phyloP scores from a whole-genome alignment of 35 echinoderm and acorn worm species.

The Apostichopus californicus region DNA sequence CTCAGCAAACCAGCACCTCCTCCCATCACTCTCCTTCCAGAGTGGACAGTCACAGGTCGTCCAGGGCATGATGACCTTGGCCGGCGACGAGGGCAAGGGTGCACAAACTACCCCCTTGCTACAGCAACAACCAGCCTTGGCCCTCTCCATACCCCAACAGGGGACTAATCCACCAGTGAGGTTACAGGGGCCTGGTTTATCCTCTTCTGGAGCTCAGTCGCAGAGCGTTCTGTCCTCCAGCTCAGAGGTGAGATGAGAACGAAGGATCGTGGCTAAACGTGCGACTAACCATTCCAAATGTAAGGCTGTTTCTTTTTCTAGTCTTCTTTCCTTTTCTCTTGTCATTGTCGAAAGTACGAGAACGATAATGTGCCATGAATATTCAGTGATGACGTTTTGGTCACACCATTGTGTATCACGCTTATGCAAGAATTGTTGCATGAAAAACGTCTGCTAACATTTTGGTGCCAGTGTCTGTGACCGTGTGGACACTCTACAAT shows the following conservation, averaged over 20 bases:
- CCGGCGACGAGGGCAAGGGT: slow-evolving; percentile 69
- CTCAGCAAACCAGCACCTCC: slow-evolving; percentile 58
- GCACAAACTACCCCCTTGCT: slow-evolving; percentile 51
- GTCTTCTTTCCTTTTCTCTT: neutral
- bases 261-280: neutral
- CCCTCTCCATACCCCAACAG: slow-evolving; percentile 72
- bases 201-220: slow-evolving; percentile 17
- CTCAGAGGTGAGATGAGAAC: slow-evolving; percentile 38
- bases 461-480: no score
- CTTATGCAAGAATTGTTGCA: no score
- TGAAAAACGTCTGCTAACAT: no score
- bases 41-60: slow-evolving; percentile 60
- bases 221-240: slow-evolving; percentile 15
- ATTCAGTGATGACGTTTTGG: neutral
- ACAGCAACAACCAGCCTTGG: slow-evolving; percentile 62
- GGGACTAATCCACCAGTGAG: slow-evolving; percentile 68
- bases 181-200: slow-evolving; percentile 63
- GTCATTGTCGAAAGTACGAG: no score
- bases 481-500: no score
- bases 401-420: no score
- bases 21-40: slow-evolving; percentile 60
- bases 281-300: slow-evolving; percentile 18
- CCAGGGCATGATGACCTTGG: slow-evolving; percentile 57
- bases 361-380: neutral
- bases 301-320: neutral